Base-by-base conservation (phyloP, 2,888 invertebrate genomes). In the Prosopocoilus inquinatus region DNA sequence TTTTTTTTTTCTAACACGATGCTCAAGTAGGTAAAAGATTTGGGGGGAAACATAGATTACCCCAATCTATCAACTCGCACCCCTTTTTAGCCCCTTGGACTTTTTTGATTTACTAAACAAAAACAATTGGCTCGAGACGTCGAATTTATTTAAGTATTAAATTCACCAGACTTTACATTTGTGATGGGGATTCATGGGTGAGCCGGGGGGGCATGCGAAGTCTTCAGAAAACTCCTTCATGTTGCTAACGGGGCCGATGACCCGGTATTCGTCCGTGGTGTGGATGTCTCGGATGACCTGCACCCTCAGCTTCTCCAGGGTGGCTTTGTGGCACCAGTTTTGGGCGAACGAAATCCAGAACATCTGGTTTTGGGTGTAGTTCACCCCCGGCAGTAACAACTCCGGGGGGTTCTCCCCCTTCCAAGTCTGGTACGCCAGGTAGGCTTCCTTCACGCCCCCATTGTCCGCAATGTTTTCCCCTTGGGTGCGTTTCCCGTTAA, bases 381-480 rank as follows among this genome's bases (percentile, higher is more conserved):
- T 69, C 41, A 76, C 51, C 16, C 75, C 74, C 2, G 75, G 75
- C 47, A 76, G 61, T 53, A 48, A 60, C 7, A 66, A 65, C 57
- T 76, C 76, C 50, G 70, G 68, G 28, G 72, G 73, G 57, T 74
- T 67, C 9, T 71, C 62, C 32, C 64, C 61, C 48, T 72, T 67
- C 75, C 74, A 75, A 48, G 65, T 68, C 46, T 69, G 63, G 58
- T 76, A 76, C 38, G 76, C 76, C 59, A 73, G 64, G 66, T 76
- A 96, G 0, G 95, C 91, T 75, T 95, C 90, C 74, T 94, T 95
- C 62, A 95, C 87, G 3, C 95, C 96, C 4, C 94, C 95, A 73
- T 94, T 96, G 74, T 96, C 96, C 1, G 96, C 96, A 57, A 96
- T 95, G 75, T 96, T 96, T 75, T 96, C 95, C 11, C 94, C 94